Conservation (phyloP, 2,797 vertebrate species). For the Lacerta viridis region DNA sequence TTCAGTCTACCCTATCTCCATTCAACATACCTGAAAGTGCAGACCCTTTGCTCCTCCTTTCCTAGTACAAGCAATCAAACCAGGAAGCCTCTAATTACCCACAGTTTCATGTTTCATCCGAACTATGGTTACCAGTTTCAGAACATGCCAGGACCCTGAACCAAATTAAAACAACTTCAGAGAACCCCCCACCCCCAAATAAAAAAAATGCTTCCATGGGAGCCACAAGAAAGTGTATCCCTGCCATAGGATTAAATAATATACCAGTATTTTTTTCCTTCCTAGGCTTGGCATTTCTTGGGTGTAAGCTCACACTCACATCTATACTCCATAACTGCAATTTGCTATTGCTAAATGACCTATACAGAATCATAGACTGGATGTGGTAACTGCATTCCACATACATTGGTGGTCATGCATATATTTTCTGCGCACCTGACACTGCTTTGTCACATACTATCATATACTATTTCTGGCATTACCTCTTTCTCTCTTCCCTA, state of each 20-base stretch:
- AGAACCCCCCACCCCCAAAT: not conserved
- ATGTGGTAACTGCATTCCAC: not conserved
- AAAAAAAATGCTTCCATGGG: not conserved
- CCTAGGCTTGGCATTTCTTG: too few species aligned
- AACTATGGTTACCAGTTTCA: not conserved
- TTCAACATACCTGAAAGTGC: not conserved
- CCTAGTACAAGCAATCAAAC: not conserved
- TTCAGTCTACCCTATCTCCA: not conserved
- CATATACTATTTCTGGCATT: not conserved
- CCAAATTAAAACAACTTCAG: not conserved
- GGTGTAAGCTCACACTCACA: not conserved
- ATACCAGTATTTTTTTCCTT: not conserved
- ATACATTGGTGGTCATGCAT: not conserved
- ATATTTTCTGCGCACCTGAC: not conserved
- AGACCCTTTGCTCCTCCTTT: not conserved
- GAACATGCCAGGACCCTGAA: not conserved
- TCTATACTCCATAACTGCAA: not conserved
- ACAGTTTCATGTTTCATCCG: not conserved
- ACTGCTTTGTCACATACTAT: not conserved
- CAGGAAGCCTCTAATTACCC: not conserved
- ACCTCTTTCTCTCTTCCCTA: not conserved
- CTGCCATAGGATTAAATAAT: not conserved
- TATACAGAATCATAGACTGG: not conserved
- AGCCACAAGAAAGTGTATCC: not conserved
- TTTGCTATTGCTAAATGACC: not conserved